phyloP scores from a whole-genome alignment of 2,797 vertebrate species.

The Gallirallus australis region DNA sequence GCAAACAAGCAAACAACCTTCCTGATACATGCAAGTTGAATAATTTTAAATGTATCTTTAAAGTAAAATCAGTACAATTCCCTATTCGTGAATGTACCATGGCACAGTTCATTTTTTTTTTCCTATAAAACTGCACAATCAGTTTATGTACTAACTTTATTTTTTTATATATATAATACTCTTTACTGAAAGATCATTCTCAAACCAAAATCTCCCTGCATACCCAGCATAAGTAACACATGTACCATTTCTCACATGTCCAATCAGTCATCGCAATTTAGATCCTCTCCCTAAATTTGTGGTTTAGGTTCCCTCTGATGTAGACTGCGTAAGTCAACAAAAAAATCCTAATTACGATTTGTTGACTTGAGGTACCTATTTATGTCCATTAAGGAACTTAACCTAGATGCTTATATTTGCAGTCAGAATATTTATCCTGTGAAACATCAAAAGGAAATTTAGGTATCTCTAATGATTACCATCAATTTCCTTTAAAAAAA shows the following conservation, averaged over 20 bases:
- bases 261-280: neutral
- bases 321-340: neutral
- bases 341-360: neutral
- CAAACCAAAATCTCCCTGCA: neutral
- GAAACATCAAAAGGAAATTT: neutral
- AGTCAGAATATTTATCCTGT: neutral
- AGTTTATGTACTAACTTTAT: neutral
- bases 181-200: neutral
- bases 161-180: neutral
- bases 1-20: accelerated
- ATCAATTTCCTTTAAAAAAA: neutral
- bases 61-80: neutral
- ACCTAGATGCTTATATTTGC: neutral
- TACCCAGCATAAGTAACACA: neutral
- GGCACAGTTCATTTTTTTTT: neutral
- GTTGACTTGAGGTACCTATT: neutral
- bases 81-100: neutral
- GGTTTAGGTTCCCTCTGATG: neutral
- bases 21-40: neutral
- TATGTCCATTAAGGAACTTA: neutral
- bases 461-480: neutral
- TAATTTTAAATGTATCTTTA: neutral
- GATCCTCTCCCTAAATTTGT: neutral
- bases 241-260: neutral
- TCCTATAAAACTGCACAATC: neutral